Base-by-base conservation (phyloP, 2,797 vertebrate genomes). In the Iguana delicatissima region DNA sequence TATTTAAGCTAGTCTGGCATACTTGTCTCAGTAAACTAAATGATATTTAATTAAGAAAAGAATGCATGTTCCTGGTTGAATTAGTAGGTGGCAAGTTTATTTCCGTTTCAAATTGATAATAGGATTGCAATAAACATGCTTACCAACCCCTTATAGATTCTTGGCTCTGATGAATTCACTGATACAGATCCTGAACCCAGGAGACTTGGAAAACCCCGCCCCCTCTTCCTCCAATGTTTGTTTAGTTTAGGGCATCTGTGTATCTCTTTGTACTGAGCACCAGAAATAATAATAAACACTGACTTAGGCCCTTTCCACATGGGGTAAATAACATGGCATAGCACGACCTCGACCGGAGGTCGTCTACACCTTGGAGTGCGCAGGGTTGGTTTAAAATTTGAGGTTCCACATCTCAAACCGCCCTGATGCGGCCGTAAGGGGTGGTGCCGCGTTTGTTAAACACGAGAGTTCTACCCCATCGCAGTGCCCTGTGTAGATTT, bases 141-240 rank as follows among this genome's bases (percentile, higher is more conserved):
- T 77, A 81, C 42, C 87, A 93, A 83, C 16, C 79, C 73, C 72
- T 89, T 82, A 87, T 46, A 85, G 85, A 72, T 91, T 90, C 76
- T 85, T 62, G 16, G 73, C 91, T 96, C 84, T 92, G 73, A 72
- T 91, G 74, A 85, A 77, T 92, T 88, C 85, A 85, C 90, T 26
- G 57, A 16, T 50, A 86, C 38, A n/a, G 14, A 24, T 81, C 82
- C 89, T 93, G 90, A 91, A 93, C 18, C n/a, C n/a, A 73, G 86
- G 84, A 89, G 85, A 89, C 42, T 0, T 0, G 38, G 86, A 85
- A 92, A 85, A 92, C n/a, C n/a, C n/a, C n/a, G n/a, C n/a, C n/a
- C 13, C 80, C 20, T 50, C 90, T 67, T 62, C 59, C 38, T 91
- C 55, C 6, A 12, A 24, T 77, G 32, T 6, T 29, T 0, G 67